Base-by-base conservation (phyloP, 2,888 invertebrate species). In the Sarcophaga carnaria region DNA sequence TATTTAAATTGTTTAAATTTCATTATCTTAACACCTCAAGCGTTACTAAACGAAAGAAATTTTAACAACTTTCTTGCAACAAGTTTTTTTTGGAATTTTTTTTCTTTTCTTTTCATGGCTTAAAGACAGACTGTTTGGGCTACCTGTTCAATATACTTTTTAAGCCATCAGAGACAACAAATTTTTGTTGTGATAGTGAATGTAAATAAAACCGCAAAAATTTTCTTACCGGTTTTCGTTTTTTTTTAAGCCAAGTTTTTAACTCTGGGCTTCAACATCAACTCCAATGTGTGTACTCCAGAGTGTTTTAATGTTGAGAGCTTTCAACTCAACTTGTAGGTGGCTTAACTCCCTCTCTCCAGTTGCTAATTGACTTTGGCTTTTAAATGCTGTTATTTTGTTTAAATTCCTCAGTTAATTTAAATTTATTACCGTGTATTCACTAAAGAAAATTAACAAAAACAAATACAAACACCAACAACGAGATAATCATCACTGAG, bases 11-110 rank as follows among this genome's bases (percentile, higher is more conserved):
- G 37, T 37, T 37, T 37, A 37, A 67, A 64, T 64, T 45, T 70
- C 67, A 72, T 83, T 78, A 83, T 72, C 67, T 72, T 45, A 62
- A 27, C 72, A 64, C 49, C 60, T 67, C 66, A 71, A 37, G 83
- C 83, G 72, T 62, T 59, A 54, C 14, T 14, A 69, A 69, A 79
- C 63, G 67, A 27, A 22, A 5, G 59, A 78, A 83, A 83, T 62
- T 79, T 74, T 64, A 17, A 67, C 80, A 83, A 86, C 83, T 86
- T 86, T 86, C 80, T 80, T 80, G 86, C 63, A 80, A 80, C 80
- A 72, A 80, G 76, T 86, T 75, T 45, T 54, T 72, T 69, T 69
- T 17, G 10, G 12, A 4, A 12, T n/a, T 79, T 63, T 74, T 54
- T 69, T 47, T 8, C 27, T 66, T 37, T 66, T 67, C n/a, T 8